Conservation (phyloP, 1,140 invertebrate species). For the Ceratitis capitata region DNA sequence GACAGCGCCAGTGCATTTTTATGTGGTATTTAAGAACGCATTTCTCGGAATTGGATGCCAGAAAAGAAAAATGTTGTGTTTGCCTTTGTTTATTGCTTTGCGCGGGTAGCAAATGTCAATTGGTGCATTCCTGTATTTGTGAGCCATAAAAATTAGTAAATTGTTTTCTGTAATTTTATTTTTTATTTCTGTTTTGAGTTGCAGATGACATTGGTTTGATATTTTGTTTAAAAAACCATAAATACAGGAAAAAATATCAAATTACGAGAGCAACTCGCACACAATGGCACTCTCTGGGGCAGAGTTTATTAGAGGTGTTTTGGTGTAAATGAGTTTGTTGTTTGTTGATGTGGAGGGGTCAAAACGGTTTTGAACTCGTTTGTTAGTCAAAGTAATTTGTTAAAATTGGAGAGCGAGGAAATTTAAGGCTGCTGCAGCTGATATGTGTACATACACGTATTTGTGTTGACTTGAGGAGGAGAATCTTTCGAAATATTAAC, state of each 20-base stretch:
- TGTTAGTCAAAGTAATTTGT: neutral
- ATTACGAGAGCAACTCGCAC: neutral
- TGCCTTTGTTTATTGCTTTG: neutral
- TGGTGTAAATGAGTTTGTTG: neutral
- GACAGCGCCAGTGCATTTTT: neutral
- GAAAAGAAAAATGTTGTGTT: neutral
- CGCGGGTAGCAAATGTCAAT: neutral
- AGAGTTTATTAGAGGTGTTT: neutral
- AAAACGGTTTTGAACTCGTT: neutral
- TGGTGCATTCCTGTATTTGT: neutral
- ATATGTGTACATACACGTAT: no score
- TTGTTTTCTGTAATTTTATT: neutral
- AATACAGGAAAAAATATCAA: slow-evolving; percentile 26
- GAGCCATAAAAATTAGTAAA: neutral
- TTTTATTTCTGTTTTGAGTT: neutral
- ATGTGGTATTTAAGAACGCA: slow-evolving; percentile 14
- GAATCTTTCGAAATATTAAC: neutral
- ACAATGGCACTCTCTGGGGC: no score
- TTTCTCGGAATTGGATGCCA: slow-evolving; percentile 28
- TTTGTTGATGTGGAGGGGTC: neutral
- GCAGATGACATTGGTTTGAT: neutral
- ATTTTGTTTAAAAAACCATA: slow-evolving; percentile 1
- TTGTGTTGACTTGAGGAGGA: no score
- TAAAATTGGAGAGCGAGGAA: neutral
- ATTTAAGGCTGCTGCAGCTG: no score